Conservation (phyloP, 1,140 invertebrate genomes). For the Pseudomyrmex gracilis region DNA sequence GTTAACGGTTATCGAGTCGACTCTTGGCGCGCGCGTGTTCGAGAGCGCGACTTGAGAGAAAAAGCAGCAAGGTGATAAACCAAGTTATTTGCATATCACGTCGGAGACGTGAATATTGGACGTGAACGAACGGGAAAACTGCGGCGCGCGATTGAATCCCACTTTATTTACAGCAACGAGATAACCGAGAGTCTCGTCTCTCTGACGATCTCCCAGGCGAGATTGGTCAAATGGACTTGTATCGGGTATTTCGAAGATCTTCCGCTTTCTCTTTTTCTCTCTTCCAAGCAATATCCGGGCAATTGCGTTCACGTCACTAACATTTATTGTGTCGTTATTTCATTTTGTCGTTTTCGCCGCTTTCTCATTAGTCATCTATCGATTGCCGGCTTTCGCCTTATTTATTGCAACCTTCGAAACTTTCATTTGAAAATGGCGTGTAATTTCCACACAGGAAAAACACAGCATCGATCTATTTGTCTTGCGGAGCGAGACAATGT, state of each 20-base stretch:
- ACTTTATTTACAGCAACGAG: slow-evolving; percentile 29
- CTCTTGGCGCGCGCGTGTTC: background rate
- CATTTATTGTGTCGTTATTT: slow-evolving; percentile 43
- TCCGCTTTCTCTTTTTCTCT: no score
- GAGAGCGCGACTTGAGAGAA: background rate
- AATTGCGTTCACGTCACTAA: slow-evolving; percentile 14
- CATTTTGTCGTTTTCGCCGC: slow-evolving; percentile 29
- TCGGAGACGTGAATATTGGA: slow-evolving; percentile 9
- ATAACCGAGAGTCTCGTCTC: background rate
- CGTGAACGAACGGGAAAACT: background rate
- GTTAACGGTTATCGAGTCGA: slow-evolving; percentile 33
- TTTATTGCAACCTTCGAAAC: background rate
- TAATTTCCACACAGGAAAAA: background rate
- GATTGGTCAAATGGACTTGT: slow-evolving; percentile 7
- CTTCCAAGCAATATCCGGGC: background rate
- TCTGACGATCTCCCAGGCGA: background rate
- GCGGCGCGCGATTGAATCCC: background rate
- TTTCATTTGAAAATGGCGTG: background rate
- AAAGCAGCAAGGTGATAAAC: background rate
- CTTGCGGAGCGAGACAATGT: background rate
- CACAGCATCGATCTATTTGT: background rate
- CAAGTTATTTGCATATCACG: slow-evolving; percentile 18
- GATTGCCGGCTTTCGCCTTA: background rate
- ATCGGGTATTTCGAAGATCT: slow-evolving; percentile 1
- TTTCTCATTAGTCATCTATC: slow-evolving; percentile 34